Evolutionary conservation across 2,797 vertebrate genomes (phyloP).

Genomic region (Macropus fuliginosus): DNA sequence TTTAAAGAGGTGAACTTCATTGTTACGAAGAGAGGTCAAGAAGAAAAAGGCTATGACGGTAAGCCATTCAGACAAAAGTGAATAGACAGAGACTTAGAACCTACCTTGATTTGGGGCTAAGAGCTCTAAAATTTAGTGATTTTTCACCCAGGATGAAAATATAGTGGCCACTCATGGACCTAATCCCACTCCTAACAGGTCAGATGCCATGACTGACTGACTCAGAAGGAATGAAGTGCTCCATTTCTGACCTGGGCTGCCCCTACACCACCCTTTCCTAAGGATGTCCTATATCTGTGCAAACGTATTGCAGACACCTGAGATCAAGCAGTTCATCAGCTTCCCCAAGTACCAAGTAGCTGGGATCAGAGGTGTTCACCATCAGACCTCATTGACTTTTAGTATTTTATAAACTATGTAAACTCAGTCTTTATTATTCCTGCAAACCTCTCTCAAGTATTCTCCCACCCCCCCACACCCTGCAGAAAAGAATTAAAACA

Average conservation of each 20-base stretch:
- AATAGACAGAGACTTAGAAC: background rate
- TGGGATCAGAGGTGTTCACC: background rate
- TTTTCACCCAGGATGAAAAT: background rate
- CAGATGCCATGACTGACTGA: background rate
- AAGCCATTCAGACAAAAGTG: background rate
- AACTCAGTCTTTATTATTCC: background rate
- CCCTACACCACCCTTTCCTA: background rate
- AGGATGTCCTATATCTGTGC: background rate
- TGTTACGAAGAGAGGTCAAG: background rate
- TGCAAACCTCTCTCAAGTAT: background rate
- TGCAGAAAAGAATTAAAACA: background rate
- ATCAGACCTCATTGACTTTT: background rate
- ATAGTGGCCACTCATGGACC: background rate
- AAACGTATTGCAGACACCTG: background rate
- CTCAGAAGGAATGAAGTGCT: background rate
- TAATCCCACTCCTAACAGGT: background rate
- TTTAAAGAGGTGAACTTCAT: background rate
- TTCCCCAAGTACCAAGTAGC: background rate
- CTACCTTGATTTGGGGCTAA: background rate
- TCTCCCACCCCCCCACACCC: no score
- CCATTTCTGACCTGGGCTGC: background rate
- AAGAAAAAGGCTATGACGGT: background rate
- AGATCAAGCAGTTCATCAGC: background rate
- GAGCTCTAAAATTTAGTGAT: background rate
- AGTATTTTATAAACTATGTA: background rate